Percentiles rank a stretch among this genome's conserved stretches.
Evolutionary conservation across 2,113 vertebrate species (phyloP).

Genomic region (Bos indicus): DNA sequence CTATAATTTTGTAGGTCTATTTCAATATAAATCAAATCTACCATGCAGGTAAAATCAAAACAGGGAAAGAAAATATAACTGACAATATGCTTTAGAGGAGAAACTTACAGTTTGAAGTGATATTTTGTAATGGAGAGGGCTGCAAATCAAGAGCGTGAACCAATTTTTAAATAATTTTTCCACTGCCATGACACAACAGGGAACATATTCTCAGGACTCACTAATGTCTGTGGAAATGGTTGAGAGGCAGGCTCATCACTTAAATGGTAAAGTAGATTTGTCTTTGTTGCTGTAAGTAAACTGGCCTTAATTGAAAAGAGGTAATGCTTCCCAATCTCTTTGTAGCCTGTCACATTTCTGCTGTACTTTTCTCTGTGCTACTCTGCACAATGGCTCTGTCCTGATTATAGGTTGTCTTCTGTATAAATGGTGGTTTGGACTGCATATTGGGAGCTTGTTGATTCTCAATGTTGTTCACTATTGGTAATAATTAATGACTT

Average conservation of each 20-base stretch:
- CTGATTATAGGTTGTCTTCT: conserved; percentile 17
- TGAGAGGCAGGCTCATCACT: background rate
- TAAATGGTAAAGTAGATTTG: conserved; percentile 14
- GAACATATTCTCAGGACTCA: background rate
- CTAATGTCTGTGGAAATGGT: background rate
- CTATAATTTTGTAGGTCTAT: conserved; percentile 42
- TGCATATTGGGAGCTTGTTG: background rate
- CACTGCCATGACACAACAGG: background rate
- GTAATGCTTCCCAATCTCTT: background rate
- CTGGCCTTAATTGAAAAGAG: conserved; percentile 22
- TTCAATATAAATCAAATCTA: conserved; percentile 51
- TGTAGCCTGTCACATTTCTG: background rate
- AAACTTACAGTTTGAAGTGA: background rate
- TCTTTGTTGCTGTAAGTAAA: background rate
- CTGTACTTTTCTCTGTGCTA: background rate
- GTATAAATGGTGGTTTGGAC: background rate
- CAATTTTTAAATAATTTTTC: background rate
- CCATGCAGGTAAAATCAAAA: conserved; percentile 33
- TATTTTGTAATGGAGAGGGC: background rate
- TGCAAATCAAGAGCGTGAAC: background rate
- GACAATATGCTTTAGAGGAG: conserved; percentile 14
- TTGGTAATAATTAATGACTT: conserved; percentile 45
- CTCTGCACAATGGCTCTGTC: background rate
- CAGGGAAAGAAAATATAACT: conserved; percentile 27
- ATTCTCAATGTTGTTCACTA: background rate